These are phyloP conservation scores for Acanthosepion lycidas DNA, from an alignment of 2,888 invertebrate genomes.

Conservation along the genomic window DNA sequence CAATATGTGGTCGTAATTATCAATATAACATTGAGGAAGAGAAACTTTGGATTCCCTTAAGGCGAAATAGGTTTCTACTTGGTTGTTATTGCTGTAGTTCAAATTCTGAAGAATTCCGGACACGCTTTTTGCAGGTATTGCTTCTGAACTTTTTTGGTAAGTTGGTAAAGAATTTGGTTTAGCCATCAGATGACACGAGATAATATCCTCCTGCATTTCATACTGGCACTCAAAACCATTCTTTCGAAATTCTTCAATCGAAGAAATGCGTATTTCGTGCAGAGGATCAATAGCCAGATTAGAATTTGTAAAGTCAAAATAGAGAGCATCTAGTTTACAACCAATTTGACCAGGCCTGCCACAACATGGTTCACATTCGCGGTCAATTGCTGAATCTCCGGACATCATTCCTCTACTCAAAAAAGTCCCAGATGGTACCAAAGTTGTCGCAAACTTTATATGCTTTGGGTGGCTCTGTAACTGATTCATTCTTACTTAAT, in stretches of 20 bases:
- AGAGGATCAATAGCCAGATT: background rate
- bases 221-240: background rate
- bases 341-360: constrained; percentile 23
- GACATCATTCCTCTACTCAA: background rate
- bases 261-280: background rate
- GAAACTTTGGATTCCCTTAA: background rate
- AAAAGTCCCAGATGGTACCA: background rate
- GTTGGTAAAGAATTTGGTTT: background rate
- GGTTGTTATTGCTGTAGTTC: constrained; percentile 15
- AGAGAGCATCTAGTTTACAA: constrained; percentile 35
- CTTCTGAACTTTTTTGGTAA: background rate
- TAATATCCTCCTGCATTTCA: background rate
- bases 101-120: background rate
- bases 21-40: background rate
- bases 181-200: background rate
- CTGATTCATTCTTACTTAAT: background rate
- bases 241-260: constrained; percentile 34
- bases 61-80: background rate
- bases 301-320: constrained; percentile 36
- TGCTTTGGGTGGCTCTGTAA: background rate
- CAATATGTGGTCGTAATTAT: background rate
- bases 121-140: background rate
- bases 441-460: background rate
- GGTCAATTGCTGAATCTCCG: background rate
- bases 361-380: constrained; percentile 1